Percentiles rank a stretch among this genome's conserved stretches.
phyloP scores from a whole-genome alignment of 1,140 invertebrate species.

The Drosophila ogumai region DNA sequence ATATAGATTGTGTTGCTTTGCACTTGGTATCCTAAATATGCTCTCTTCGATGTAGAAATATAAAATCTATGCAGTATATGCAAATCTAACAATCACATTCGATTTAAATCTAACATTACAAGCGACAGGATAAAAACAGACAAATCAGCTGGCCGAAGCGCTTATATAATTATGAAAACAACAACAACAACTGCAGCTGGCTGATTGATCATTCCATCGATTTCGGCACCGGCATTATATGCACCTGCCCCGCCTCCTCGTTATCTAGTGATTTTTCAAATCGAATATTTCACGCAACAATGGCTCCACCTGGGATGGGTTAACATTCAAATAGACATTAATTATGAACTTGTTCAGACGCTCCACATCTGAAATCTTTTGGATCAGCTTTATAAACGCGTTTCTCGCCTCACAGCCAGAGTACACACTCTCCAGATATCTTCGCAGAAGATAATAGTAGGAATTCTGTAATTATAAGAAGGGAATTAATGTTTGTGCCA shows the following conservation, averaged over 20 bases:
- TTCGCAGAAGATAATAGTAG: slow-evolving; percentile 94
- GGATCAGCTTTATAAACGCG: slow-evolving; percentile 93
- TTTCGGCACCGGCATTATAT: slow-evolving; percentile 60
- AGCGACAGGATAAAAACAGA: slow-evolving; percentile 76
- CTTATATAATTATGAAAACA: slow-evolving; percentile 52
- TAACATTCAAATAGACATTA: slow-evolving; percentile 94
- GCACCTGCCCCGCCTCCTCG: slow-evolving; percentile 27
- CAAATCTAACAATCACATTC: slow-evolving; percentile 82
- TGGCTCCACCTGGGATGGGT: slow-evolving; percentile 95
- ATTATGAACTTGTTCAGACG: slow-evolving; percentile 92
- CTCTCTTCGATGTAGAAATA: slow-evolving; percentile 81
- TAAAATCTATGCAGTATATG: slow-evolving; percentile 79
- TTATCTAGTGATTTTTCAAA: slow-evolving; percentile 88
- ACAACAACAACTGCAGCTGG: slow-evolving; percentile 71
- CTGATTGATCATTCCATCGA: slow-evolving; percentile 32
- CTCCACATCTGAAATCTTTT: slow-evolving; percentile 94
- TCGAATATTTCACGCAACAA: slow-evolving; percentile 97
- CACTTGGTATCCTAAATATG: slow-evolving; percentile 81
- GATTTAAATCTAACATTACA: slow-evolving; percentile 78
- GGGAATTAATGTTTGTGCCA: background rate
- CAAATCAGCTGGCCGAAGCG: slow-evolving; percentile 51
- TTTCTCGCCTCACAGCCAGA: slow-evolving; percentile 93
- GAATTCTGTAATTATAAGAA: slow-evolving; percentile 88
- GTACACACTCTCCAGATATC: slow-evolving; percentile 94
- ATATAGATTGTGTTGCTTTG: slow-evolving; percentile 77